These are phyloP conservation scores for Taenioides sp. DNA, from an alignment of 2,797 vertebrate genomes.

Conservation along the genomic window DNA sequence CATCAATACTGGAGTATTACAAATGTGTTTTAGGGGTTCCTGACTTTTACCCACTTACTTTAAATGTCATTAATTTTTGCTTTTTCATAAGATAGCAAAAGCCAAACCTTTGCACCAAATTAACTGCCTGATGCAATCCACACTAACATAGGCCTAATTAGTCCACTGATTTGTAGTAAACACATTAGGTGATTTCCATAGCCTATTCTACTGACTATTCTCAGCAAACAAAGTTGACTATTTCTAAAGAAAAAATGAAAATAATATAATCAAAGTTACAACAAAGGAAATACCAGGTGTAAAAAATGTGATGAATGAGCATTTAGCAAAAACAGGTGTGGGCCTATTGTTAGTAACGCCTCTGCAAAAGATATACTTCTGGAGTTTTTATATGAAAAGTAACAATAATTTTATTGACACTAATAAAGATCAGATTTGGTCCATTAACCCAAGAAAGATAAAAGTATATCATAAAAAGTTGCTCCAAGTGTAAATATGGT, in stretches of 20 bases:
- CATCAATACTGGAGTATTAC: no score
- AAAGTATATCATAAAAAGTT: slow-evolving; percentile 4
- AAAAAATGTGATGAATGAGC: not conserved
- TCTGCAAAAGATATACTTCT: not conserved
- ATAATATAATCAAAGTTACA: not conserved
- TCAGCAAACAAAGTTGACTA: not conserved
- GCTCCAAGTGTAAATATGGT: slow-evolving; percentile 11
- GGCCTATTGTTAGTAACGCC: not conserved
- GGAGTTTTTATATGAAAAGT: not conserved
- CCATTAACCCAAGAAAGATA: slow-evolving; percentile 12
- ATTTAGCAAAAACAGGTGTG: slow-evolving; percentile 9
- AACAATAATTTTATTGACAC: slow-evolving; percentile 1
- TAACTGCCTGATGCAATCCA: not conserved
- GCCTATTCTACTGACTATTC: not conserved
- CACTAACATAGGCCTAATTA: not conserved
- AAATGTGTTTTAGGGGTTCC: no score
- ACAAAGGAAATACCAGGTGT: not conserved
- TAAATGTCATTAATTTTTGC: not conserved
- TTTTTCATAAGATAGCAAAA: not conserved
- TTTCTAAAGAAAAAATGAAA: not conserved
- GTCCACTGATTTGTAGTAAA: not conserved
- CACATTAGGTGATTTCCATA: not conserved
- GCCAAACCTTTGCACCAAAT: not conserved
- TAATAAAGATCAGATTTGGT: slow-evolving; percentile 11
- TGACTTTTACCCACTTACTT: no score